Base-by-base conservation (phyloP, 2,113 vertebrate species). In the Scortum barcoo region DNA sequence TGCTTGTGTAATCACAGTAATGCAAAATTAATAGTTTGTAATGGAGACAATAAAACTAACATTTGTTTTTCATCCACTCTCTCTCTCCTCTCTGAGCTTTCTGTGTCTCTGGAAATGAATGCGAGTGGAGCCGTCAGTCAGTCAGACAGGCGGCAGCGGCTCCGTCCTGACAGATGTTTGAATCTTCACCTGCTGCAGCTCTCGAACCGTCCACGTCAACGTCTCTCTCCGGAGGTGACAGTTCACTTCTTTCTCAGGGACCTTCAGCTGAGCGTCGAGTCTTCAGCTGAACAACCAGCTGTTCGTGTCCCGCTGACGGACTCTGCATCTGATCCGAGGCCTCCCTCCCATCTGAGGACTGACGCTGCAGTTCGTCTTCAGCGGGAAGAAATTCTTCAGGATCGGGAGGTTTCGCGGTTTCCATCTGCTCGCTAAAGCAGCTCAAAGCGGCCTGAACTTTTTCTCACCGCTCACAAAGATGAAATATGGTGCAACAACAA, bases 401-500 rank as follows among this genome's bases (percentile, higher is more conserved):
- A 63, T 8, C 46, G n/a, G 22, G 44, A 28, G n/a, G 12, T 50
- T 50, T 20, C 19, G 8, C 4, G 28, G 10, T n/a, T 53, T 13
- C 33, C 62, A 19, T 50, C 61, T 56, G 48, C 61, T 54, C 17
- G 6, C 48, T 1, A n/a, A n/a, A 80, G 1, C 22, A n/a, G 54
- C 62, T 60, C 28, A 30, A 1, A 75, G 53, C 56, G 61, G 36
- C 28, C 44, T 28, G 5, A 46, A 56, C 57, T 56, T 28, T 28
- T 22, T 12, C 48, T 75, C 72, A 51, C 4, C 44, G 3, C 46
- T 82, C 66, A 30, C 38, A 28, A 22, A 66, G 58, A 71, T 77
- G 30, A 77, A 77, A 72, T 40, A 66, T 72, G 68, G 30, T 13
- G 11, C 67, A 57, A 60, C 57, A 70, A 51, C 33, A 65, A 33